Evolutionary conservation across 1,140 invertebrate species (phyloP).

Genomic region (Drosophila athabasca): DNA sequence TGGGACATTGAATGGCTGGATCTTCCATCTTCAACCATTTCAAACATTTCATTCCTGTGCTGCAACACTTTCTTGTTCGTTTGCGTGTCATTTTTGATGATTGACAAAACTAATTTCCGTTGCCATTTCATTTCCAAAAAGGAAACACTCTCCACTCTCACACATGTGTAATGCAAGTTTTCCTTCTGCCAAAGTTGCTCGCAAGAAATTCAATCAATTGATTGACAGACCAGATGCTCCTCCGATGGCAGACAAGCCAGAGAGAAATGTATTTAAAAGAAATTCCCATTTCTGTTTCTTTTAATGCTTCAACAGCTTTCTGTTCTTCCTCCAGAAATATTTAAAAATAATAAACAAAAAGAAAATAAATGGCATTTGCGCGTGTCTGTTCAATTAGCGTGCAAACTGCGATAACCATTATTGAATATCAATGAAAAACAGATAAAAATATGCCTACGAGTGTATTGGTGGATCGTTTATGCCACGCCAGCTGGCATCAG

Average conservation of each 20-base stretch:
- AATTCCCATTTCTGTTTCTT: not conserved
- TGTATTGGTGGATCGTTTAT: constrained; percentile 22
- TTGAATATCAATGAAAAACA: constrained; percentile 71
- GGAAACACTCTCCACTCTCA: not conserved
- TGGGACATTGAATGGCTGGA: too few species aligned
- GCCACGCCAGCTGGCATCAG: constrained; percentile 37
- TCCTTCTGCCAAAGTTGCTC: constrained; percentile 7
- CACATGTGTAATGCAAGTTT: not conserved
- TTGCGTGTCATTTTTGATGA: constrained; percentile 15
- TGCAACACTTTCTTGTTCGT: not conserved
- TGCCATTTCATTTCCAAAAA: not conserved
- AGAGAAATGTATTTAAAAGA: not conserved
- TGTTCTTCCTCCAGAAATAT: constrained; percentile 9
- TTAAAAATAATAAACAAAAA: constrained; percentile 35
- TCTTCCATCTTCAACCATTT: not conserved
- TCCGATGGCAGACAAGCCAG: not conserved
- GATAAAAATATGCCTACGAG: constrained; percentile 24
- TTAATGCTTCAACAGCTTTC: not conserved
- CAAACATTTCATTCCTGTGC: not conserved
- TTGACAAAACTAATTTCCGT: constrained; percentile 58
- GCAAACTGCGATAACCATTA: constrained; percentile 67
- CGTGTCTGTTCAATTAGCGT: constrained; percentile 60
- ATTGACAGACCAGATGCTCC: constrained; percentile 37
- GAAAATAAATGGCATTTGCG: constrained; percentile 46
- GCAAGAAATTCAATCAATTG: constrained; percentile 26